These are phyloP conservation scores for Pomphorhynchus laevis DNA, from an alignment of 1,140 invertebrate genomes.

Conservation along the genomic window DNA sequence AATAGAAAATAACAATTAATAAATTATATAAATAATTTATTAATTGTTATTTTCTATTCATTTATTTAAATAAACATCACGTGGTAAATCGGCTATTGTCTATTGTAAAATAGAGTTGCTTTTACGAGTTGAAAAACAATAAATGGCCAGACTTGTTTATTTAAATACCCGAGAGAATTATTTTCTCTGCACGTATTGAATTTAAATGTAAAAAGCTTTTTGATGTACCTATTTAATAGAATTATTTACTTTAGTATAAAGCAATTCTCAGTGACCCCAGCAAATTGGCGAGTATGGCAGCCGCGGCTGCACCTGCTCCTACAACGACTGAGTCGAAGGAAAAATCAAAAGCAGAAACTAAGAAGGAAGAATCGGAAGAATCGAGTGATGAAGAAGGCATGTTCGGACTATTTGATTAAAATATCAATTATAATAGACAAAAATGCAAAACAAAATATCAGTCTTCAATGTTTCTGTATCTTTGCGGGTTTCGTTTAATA, in stretches of 20 bases:
- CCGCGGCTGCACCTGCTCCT: constrained; percentile 26
- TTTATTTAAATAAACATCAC: too few species aligned
- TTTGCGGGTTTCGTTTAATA: too few species aligned
- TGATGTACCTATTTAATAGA: not conserved
- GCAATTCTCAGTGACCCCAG: constrained; percentile 38
- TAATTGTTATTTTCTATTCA: too few species aligned
- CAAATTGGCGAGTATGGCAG: constrained; percentile 35
- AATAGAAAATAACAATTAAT: too few species aligned
- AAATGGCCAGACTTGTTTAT: not conserved
- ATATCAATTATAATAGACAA: too few species aligned
- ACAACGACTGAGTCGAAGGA: constrained; percentile 26
- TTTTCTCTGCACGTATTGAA: not conserved
- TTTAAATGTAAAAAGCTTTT: not conserved
- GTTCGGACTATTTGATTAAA: too few species aligned
- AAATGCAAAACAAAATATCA: too few species aligned
- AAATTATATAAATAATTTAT: too few species aligned
- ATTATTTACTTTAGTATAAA: constrained; percentile 19
- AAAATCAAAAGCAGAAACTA: constrained; percentile 25
- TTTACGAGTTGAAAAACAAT: not conserved
- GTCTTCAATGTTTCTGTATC: too few species aligned
- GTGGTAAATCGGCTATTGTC: too few species aligned
- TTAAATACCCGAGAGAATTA: not conserved
- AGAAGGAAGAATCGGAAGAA: constrained; percentile 34
- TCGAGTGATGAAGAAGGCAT: constrained; percentile 53
- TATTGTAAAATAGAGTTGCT: not conserved